A percentile compares a stretch with the other conserved stretches of the same genome.
These are phyloP conservation scores for Alexandromys fortis DNA, from an alignment of 2,113 vertebrate species.

Conservation along the genomic window DNA sequence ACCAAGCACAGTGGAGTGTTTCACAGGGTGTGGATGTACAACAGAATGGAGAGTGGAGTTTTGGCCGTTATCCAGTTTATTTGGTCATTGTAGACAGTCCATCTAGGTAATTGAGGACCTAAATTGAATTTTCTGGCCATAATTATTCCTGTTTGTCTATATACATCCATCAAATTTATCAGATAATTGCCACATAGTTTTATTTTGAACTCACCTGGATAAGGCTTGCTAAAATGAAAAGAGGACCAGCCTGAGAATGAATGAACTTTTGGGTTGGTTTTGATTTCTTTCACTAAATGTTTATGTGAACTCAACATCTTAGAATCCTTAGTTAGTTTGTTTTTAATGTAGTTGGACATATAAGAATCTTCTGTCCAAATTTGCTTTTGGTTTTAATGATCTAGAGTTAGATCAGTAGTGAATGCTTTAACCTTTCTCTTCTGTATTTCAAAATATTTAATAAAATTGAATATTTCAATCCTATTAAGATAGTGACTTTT, in stretches of 20 bases:
- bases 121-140: slow-evolving; percentile 73
- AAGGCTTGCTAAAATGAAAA: slow-evolving; percentile 35
- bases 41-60: slow-evolving; percentile 56
- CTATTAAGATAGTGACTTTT: background rate
- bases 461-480: background rate
- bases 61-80: slow-evolving; percentile 75
- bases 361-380: background rate
- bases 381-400: background rate
- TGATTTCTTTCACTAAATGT: background rate
- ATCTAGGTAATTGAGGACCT: slow-evolving; percentile 64
- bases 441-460: background rate
- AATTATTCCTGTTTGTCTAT: slow-evolving; percentile 72
- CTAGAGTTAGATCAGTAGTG: background rate
- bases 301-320: background rate
- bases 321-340: background rate
- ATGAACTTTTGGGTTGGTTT: background rate
- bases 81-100: slow-evolving; percentile 71
- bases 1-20: slow-evolving; percentile 46
- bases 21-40: background rate
- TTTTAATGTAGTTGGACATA: background rate
- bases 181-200: slow-evolving; percentile 65
- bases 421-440: background rate
- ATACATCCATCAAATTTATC: slow-evolving; percentile 73
- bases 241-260: background rate
- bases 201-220: slow-evolving; percentile 36